phyloP scores from a whole-genome alignment of 2,888 invertebrate species.

The Callimorpha dominula region DNA sequence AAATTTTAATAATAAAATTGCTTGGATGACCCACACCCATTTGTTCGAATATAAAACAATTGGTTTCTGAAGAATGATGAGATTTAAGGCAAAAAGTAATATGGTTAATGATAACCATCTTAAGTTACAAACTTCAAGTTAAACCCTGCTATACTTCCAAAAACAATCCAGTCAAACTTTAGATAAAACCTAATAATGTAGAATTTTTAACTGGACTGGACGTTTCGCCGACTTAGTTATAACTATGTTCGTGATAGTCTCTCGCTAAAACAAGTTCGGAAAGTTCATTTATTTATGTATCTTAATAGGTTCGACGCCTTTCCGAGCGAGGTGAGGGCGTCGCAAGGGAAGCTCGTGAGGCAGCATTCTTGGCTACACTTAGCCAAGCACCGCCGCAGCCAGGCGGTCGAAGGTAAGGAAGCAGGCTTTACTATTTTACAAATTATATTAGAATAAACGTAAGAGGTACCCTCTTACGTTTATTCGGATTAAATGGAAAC shows the following conservation, averaged over 20 bases:
- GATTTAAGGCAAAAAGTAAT: no score
- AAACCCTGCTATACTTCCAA: no score
- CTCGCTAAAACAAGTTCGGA: background rate
- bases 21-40: no score
- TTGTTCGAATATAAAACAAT: no score
- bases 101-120: no score
- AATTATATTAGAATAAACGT: background rate
- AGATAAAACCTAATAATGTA: background rate
- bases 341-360: slow-evolving; percentile 92
- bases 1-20: no score
- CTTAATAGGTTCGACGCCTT: slow-evolving; percentile 87
- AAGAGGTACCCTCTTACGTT: no score
- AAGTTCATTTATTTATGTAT: slow-evolving; percentile 14
- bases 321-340: slow-evolving; percentile 93
- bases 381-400: slow-evolving; percentile 91
- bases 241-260: slow-evolving; percentile 13
- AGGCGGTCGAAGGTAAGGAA: slow-evolving; percentile 88
- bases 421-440: background rate
- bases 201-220: background rate
- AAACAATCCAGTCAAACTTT: background rate
- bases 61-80: no score
- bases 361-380: slow-evolving; percentile 93
- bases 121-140: no score
- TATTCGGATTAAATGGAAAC: background rate
- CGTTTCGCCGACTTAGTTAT: slow-evolving; percentile 5